Base-by-base conservation (phyloP, 2,113 vertebrate species). In the Eudyptes chrysolophus region DNA sequence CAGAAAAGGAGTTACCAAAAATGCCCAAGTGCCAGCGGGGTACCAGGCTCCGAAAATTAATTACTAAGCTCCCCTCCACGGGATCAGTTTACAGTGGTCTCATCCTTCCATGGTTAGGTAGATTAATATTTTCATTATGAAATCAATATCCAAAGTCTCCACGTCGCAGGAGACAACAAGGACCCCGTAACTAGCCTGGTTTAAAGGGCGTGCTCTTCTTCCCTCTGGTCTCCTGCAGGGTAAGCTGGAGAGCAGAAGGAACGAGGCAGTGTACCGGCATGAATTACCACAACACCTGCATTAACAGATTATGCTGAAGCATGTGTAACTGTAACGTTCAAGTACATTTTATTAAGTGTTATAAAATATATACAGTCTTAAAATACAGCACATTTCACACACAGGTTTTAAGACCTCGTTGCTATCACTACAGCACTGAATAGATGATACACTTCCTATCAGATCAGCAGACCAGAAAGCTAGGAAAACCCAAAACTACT, bases 281-380 rank as follows among this genome's bases (percentile, higher is more conserved):
- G 17, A 68, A 78, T 66, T 72, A 87, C 29, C 64, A 44, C 46
- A 78, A 25, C 40, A n/a, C 11, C 69, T 69, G 44, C 44, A 58
- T 85, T 57, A 96, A 83, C 64, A 87, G 58, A 97, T 72, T 13
- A 57, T 89, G 46, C 75, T 95, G 88, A 81, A 76, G 61, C 72
- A 21, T 30, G 21, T 10, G 15, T 57, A 87, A 71, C 68, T 74
- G 61, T 52, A 86, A 54, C 6, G 6, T 84, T 58, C 77, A 95
- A 66, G 66, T 79, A 36, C 44, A 36, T 90, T 98, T 98, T 98
- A 97, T 97, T 98, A 61, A 84, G 26, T 90, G 62, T 89, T 85
- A 89, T 11, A 90, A 92, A 95, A 97, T 62, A 94, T 51, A 92
- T 51, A 97, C 78, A 96, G 51, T 90, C 71, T 88, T 49, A 77